phyloP scores from a whole-genome alignment of 2,888 invertebrate species.

The Rhingia rostrata region DNA sequence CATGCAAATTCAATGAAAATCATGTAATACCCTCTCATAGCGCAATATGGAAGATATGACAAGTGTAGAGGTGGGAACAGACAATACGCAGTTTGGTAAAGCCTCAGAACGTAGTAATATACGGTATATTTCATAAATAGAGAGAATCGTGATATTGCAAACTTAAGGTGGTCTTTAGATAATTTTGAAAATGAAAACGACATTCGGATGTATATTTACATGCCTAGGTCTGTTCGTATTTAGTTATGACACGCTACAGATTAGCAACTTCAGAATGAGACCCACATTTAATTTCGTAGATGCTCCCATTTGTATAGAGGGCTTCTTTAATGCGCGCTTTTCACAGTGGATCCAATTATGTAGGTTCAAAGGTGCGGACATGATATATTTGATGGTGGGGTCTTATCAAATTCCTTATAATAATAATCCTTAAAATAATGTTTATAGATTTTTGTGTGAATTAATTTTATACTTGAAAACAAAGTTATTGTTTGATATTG shows the following conservation, averaged over 20 bases:
- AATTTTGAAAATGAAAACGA: slow-evolving; percentile 64
- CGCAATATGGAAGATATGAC: background rate
- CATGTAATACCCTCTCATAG: slow-evolving; percentile 39
- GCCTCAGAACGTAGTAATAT: slow-evolving; percentile 33
- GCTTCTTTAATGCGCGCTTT: no score
- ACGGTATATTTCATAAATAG: slow-evolving; percentile 19
- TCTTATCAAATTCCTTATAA: no score
- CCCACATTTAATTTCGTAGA: background rate
- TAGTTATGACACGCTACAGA: slow-evolving; percentile 68
- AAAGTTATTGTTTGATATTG: no score
- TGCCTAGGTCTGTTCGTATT: slow-evolving; percentile 70
- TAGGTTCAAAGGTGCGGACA: no score
- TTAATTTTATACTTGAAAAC: no score
- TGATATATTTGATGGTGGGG: background rate
- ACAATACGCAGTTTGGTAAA: background rate
- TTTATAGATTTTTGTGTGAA: no score
- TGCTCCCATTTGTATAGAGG: slow-evolving; percentile 5
- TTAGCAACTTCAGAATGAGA: slow-evolving; percentile 59
- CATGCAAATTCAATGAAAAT: slow-evolving; percentile 61
- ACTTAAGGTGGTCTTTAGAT: slow-evolving; percentile 58
- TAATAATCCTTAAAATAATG: no score
- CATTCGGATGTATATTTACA: slow-evolving; percentile 68
- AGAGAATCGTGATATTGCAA: slow-evolving; percentile 46
- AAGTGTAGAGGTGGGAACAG: background rate
- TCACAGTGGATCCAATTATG: no score